Evolutionary conservation across 2,888 invertebrate genomes (phyloP).

Genomic region (Campopleginae sp.): DNA sequence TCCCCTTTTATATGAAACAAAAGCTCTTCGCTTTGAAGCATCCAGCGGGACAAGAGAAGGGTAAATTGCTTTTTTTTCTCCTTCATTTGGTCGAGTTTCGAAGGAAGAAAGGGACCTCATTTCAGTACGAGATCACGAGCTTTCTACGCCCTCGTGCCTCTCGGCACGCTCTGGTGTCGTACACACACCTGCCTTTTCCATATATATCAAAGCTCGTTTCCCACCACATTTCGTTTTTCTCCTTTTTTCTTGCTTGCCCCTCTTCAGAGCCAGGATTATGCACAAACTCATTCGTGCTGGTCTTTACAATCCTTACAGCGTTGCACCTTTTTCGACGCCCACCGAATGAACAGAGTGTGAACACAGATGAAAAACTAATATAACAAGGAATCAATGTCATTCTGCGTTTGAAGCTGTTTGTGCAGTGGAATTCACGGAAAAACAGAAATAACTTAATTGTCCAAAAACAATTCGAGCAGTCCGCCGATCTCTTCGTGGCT

Average conservation of each 20-base stretch:
- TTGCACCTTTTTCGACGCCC: background rate
- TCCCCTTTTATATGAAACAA: constrained; percentile 75
- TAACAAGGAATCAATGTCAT: background rate
- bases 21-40: constrained; percentile 76
- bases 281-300: background rate
- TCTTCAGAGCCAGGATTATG: background rate
- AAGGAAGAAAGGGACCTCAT: constrained; percentile 78
- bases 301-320: background rate
- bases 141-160: constrained; percentile 78
- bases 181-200: constrained; percentile 20
- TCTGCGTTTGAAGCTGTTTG: background rate
- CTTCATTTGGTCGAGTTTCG: constrained; percentile 79
- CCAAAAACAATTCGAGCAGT: no score
- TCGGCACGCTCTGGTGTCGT: constrained; percentile 59
- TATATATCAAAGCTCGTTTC: constrained; percentile 33
- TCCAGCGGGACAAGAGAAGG: constrained; percentile 60
- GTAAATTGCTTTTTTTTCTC: constrained; percentile 52
- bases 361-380: background rate
- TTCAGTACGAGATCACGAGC: constrained; percentile 73
- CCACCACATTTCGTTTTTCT: constrained; percentile 20
- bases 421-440: background rate
- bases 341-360: background rate
- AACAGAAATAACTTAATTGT: no score
- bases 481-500: no score
- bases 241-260: background rate